A percentile compares a stretch with the other conserved stretches of the same genome.
phyloP scores from a whole-genome alignment of 1,140 invertebrate species.

The Mamestra configurata region DNA sequence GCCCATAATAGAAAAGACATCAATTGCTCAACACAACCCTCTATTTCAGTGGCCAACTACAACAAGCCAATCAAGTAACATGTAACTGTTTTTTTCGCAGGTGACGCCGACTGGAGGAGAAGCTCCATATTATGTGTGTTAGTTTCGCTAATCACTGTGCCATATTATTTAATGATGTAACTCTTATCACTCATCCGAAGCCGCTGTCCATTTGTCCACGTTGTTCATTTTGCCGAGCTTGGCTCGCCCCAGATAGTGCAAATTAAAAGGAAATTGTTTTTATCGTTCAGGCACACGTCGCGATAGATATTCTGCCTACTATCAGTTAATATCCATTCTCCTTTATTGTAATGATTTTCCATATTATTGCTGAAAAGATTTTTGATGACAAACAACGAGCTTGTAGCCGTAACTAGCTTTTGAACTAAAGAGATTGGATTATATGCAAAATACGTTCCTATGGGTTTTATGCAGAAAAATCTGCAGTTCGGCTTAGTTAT shows the following conservation, averaged over 20 bases:
- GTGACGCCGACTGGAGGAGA: constrained; percentile 74
- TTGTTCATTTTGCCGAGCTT: constrained; percentile 24
- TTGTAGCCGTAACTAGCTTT: constrained; percentile 14
- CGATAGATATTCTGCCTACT: background rate
- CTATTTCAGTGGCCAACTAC: no score
- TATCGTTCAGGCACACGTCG: background rate
- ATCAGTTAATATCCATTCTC: constrained; percentile 3
- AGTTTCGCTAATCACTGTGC: constrained; percentile 57
- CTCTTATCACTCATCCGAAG: constrained; percentile 51
- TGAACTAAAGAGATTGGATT: background rate
- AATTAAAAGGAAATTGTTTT: constrained; percentile 48
- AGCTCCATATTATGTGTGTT: constrained; percentile 65
- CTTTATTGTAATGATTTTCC: background rate
- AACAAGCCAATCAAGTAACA: background rate
- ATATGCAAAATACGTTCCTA: background rate
- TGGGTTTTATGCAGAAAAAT: no score
- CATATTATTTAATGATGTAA: constrained; percentile 48
- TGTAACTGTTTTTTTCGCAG: constrained; percentile 61
- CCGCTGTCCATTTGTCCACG: constrained; percentile 61
- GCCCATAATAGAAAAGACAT: no score
- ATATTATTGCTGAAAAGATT: background rate
- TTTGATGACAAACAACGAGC: constrained; percentile 3
- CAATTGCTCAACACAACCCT: no score
- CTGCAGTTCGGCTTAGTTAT: no score
- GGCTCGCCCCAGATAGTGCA: constrained; percentile 38